A percentile compares a stretch with the other conserved stretches of the same genome.
These are phyloP conservation scores for Channa maculata DNA, from an alignment of 2,113 vertebrate species.

Conservation along the genomic window DNA sequence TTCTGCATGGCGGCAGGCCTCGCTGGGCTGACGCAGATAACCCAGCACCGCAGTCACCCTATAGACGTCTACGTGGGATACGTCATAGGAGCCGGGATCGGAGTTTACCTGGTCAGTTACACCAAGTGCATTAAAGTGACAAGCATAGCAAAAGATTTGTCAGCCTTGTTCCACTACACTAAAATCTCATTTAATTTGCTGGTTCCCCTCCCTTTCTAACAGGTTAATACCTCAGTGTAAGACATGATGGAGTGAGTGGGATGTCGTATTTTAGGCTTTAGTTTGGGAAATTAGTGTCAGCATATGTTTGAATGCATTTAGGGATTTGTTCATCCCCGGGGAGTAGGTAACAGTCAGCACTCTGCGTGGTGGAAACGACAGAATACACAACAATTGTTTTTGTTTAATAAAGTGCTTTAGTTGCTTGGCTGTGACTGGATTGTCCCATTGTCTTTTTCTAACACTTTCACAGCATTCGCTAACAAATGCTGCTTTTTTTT, in stretches of 20 bases:
- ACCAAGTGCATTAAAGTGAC: not conserved
- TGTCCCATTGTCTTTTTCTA: conserved; percentile 51
- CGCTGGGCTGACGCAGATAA: conserved; percentile 95
- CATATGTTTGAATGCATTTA: conserved; percentile 38
- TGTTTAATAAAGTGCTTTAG: conserved; percentile 2
- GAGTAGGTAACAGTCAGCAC: conserved; percentile 20
- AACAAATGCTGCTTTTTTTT: conserved; percentile 49
- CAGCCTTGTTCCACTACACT: not conserved
- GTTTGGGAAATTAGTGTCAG: conserved; percentile 15
- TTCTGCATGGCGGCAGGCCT: conserved; percentile 93
- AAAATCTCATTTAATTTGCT: not conserved
- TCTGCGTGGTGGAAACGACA: conserved; percentile 25
- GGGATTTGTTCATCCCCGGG: conserved; percentile 32
- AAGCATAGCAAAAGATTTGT: not conserved
- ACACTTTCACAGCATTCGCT: conserved; percentile 50
- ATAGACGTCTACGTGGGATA: conserved; percentile 95
- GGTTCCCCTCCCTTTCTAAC: not conserved
- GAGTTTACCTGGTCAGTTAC: conserved; percentile 93
- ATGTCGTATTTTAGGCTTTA: not conserved
- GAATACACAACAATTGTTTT: conserved; percentile 24
- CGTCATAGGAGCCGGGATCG: conserved; percentile 93
- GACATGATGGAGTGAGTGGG: not conserved
- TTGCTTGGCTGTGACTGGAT: conserved; percentile 43
- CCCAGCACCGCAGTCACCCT: conserved; percentile 95
- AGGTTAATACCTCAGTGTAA: not conserved